Base-by-base conservation (phyloP, 2,797 vertebrate species). In the Urosaurus nigricauda region DNA sequence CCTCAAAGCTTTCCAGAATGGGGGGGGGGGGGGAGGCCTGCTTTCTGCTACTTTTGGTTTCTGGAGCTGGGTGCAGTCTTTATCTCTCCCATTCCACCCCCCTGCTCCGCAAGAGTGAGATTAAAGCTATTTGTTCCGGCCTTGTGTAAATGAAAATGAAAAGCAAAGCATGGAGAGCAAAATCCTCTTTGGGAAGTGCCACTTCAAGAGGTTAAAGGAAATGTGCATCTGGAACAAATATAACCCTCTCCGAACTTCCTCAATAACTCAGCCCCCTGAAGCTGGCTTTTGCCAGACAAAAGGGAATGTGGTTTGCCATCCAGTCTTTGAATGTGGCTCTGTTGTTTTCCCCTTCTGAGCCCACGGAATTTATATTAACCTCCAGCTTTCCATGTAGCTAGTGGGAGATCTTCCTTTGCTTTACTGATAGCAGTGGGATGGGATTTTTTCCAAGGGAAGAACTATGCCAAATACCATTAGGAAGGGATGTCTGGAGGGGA, bases 331-430 rank as follows among this genome's bases (percentile, higher is more conserved):
- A 90, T 86, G 87, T 84, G 79, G 88, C 93, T 93, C 89, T 29
- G 0, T 84, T 68, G 65, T 68, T 68, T 91, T 90, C 93, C 95
- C 70, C 90, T 53, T 77, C 88, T 82, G 79, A 92, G 91, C 84
- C 90, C 91, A 77, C 92, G 92, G 94, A 95, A 95, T 96, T 95
- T 95, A 92, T 95, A 93, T 95, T 94, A 94, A 95, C 93, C 94
- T 94, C 90, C 91, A 90, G 83, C 87, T 93, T 90, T 89, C 89
- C 83, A 17, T 51, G 9, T 90, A 91, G 83, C 90, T 24, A 17
- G 29, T 89, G 86, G 87, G 86, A 90, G 77, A 68, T 81, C 51
- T 29, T 78, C 79, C n/a, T 35, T 71, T 9, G 0, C n/a, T 93
- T 58, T 87, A 82, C 68, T 0, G 1, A 70, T 83, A 53, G 53